A percentile compares a stretch with the other conserved stretches of the same genome.
These are phyloP conservation scores for Eufriesea mexicana DNA, from an alignment of 1,140 invertebrate genomes.

Conservation along the genomic window DNA sequence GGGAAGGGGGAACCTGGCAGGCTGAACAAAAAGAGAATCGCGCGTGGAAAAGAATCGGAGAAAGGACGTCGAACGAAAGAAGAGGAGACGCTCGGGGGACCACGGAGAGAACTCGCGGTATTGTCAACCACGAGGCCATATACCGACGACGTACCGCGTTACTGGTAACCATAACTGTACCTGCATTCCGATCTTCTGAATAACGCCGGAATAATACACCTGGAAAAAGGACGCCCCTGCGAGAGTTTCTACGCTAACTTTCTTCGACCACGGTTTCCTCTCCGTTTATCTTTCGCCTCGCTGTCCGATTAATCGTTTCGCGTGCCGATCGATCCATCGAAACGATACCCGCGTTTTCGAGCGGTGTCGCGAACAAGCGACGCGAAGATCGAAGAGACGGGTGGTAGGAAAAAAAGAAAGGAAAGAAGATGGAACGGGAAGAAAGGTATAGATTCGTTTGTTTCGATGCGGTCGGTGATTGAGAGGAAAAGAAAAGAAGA, in stretches of 20 bases:
- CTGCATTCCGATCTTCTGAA: slow-evolving; percentile 76
- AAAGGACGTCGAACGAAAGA: slow-evolving; percentile 38
- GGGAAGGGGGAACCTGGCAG: background rate
- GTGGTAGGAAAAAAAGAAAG: no score
- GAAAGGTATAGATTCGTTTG: no score
- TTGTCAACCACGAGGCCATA: slow-evolving; percentile 66
- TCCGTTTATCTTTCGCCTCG: background rate
- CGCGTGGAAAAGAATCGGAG: slow-evolving; percentile 59
- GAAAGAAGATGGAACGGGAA: no score
- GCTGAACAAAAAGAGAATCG: slow-evolving; percentile 58
- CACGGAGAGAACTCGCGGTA: slow-evolving; percentile 70
- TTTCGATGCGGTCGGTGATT: no score
- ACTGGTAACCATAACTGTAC: slow-evolving; percentile 79
- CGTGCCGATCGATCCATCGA: no score
- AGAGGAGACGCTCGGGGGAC: slow-evolving; percentile 18
- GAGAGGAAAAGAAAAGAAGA: no score
- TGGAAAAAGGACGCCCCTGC: slow-evolving; percentile 42
- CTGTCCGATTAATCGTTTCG: no score
- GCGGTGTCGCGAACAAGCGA: no score
- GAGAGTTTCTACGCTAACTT: background rate
- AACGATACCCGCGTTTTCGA: no score
- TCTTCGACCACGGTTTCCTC: background rate
- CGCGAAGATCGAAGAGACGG: no score
- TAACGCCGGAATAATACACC: slow-evolving; percentile 61
- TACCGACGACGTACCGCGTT: slow-evolving; percentile 63